Base-by-base conservation (phyloP, 2,113 vertebrate species). In the Urocynchramus pylzowi region DNA sequence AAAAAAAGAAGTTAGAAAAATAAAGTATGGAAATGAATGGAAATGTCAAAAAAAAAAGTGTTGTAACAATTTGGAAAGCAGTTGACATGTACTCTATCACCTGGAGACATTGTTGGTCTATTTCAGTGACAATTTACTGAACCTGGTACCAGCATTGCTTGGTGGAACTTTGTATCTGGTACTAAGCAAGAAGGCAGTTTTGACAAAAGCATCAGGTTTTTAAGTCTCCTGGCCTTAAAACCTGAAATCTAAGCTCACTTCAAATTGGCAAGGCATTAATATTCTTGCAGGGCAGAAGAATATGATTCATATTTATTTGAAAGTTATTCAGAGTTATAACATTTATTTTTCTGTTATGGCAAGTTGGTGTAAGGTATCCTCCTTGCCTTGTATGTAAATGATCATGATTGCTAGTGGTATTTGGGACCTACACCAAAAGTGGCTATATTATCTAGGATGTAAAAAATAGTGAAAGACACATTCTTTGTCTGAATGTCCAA, bases 151-250 rank as follows among this genome's bases (percentile, higher is more conserved):
- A 33, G 10, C 11, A 10, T 24, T 70, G 5, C 10, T 35, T 53
- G 10, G 8, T 42, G 13, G 35, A 87, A 60, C 9, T 33, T 61
- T 56, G 6, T 71, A 39, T 39, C 41, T 0, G 0, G 6, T 61
- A 44, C 13, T 54, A 33, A 28, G 10, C 12, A 67, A 13, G 10
- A 70, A 65, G 27, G 56, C 16, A 56, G 4, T 69, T 85, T 81
- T 87, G 22, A 54, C 26, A 56, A 71, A 84, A 53, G 4, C 33
- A 47, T 6, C n/a, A 33, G 10, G 6, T 31, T 45, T 80, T 80
- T 45, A 45, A 45, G 9, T 70, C 17, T 49, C 10, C 19, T 49
- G n/a, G 37, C 26, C 39, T 68, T 76, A 69, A 94, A 86, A 57
- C 2, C 6, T 80, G 39, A 65, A 81, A 50, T 59, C 9, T 70